These are phyloP conservation scores for Pheosia tremula DNA, from an alignment of 2,888 invertebrate species.

Conservation along the genomic window DNA sequence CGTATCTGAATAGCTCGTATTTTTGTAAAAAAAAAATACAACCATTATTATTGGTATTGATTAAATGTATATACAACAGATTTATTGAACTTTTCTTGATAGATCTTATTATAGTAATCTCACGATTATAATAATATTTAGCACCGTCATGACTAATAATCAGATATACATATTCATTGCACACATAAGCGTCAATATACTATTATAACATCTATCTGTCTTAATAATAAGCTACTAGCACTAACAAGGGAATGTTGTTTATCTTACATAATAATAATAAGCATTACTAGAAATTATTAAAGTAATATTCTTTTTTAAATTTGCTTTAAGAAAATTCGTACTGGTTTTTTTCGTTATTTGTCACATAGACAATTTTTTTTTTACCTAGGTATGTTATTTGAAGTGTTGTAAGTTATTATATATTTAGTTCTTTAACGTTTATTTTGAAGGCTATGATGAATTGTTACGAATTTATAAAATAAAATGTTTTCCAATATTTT, in stretches of 20 bases:
- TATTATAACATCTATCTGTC: too few species aligned
- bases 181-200: not conserved
- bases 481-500: conserved; percentile 7
- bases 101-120: conserved; percentile 1
- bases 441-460: conserved; percentile 9
- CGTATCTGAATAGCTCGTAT: not conserved
- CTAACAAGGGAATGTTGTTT: not conserved
- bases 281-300: not conserved
- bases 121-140: not conserved
- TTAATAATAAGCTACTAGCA: not conserved
- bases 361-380: too few species aligned
- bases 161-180: not conserved
- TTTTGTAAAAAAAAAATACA: too few species aligned
- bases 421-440: not conserved
- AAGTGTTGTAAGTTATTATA: too few species aligned
- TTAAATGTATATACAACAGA: too few species aligned
- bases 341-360: too few species aligned
- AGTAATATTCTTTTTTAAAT: not conserved
- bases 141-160: not conserved
- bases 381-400: too few species aligned
- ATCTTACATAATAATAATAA: not conserved
- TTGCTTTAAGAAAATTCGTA: not conserved
- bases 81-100: not conserved
- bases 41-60: too few species aligned
- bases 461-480: conserved; percentile 1